These are phyloP conservation scores for Synergus laeviventris DNA, from an alignment of 2,888 invertebrate genomes.

Conservation along the genomic window DNA sequence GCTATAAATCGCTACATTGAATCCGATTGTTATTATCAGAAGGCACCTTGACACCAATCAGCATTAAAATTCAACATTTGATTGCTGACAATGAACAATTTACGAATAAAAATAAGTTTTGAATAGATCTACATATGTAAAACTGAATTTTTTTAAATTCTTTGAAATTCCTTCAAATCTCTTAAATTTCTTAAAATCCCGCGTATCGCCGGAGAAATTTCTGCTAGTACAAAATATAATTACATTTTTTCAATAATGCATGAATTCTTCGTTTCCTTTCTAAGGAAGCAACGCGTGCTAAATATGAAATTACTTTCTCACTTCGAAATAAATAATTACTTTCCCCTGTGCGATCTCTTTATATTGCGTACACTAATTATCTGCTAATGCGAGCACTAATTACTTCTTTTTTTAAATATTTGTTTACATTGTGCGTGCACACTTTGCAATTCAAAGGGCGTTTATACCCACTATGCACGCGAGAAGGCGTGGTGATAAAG, in stretches of 20 bases:
- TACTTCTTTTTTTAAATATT: slow-evolving; percentile 19
- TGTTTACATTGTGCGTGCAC: slow-evolving; percentile 40
- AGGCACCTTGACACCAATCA: slow-evolving; percentile 1
- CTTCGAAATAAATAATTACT: slow-evolving; percentile 10
- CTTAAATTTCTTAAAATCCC: too few species aligned
- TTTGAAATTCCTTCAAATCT: too few species aligned
- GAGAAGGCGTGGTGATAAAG: slow-evolving; percentile 58
- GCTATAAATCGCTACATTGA: slow-evolving; percentile 18
- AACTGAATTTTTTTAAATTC: too few species aligned
- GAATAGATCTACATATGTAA: neutral
- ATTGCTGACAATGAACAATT: neutral
- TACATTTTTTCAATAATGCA: neutral
- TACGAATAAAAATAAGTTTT: neutral
- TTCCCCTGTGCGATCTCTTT: slow-evolving; percentile 4
- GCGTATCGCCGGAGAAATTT: neutral
- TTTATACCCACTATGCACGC: slow-evolving; percentile 54
- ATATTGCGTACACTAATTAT: slow-evolving; percentile 19
- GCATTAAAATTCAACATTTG: neutral
- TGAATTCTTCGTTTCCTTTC: neutral
- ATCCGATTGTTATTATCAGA: neutral
- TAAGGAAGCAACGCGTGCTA: neutral
- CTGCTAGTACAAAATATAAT: neutral
- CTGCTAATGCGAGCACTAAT: slow-evolving; percentile 8
- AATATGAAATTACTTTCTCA: slow-evolving; percentile 28
- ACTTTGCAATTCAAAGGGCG: slow-evolving; percentile 15